These are phyloP conservation scores for Parasteatoda lunata DNA, from an alignment of 2,888 invertebrate genomes.

Conservation along the genomic window DNA sequence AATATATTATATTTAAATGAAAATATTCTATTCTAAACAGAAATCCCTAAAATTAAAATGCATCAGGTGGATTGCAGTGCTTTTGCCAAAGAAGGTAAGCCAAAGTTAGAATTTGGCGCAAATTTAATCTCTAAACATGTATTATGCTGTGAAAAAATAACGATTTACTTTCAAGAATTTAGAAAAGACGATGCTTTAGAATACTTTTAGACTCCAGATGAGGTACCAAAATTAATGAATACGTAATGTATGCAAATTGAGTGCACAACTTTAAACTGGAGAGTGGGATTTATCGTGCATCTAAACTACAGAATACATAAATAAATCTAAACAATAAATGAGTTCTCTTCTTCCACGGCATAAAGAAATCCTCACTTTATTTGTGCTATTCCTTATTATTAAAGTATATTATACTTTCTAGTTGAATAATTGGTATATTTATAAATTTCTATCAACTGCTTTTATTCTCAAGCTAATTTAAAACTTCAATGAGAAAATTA, in stretches of 20 bases:
- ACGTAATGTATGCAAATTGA: constrained; percentile 63
- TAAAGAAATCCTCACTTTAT: constrained; percentile 11
- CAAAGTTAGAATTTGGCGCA: constrained; percentile 23
- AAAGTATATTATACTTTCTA: not conserved
- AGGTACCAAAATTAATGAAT: constrained; percentile 65
- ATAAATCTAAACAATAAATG: constrained; percentile 58
- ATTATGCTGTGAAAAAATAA: constrained; percentile 38
- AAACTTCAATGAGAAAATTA: too few species aligned
- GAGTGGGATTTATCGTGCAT: constrained; percentile 14
- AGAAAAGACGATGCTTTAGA: constrained; percentile 17
- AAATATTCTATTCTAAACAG: too few species aligned
- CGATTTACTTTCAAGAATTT: constrained; percentile 42
- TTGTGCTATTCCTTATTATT: constrained; percentile 17
- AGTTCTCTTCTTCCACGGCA: constrained; percentile 37
- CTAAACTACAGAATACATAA: constrained; percentile 48
- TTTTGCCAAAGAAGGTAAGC: not conserved
- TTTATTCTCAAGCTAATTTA: too few species aligned
- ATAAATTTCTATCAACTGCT: too few species aligned
- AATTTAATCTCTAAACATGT: constrained; percentile 53
- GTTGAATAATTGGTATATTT: too few species aligned
- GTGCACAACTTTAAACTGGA: constrained; percentile 30
- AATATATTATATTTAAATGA: too few species aligned
- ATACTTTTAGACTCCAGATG: constrained; percentile 57
- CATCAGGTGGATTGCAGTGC: constrained; percentile 11
- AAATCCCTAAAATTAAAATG: not conserved